Base-by-base conservation (phyloP, 2,888 invertebrate species). In the Andrena haemorrhoa region DNA sequence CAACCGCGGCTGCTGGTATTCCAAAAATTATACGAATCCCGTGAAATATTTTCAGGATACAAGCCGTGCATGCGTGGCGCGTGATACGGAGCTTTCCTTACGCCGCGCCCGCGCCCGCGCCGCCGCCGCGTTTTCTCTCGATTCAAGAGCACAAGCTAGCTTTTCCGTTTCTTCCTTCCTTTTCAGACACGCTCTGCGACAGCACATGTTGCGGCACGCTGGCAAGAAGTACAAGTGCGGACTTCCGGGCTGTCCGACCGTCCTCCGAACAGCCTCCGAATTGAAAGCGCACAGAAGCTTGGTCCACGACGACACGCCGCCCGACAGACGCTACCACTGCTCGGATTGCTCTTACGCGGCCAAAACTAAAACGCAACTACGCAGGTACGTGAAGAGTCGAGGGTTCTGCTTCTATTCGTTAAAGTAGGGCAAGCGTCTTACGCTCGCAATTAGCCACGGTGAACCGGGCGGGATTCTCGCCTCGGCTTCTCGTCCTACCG, bases 321-420 rank as follows among this genome's bases (percentile, higher is more conserved):
- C 94, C 5, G 94, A 94, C 68, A 95, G 95, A 88, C 94, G 94
- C 76, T 96, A 95, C 90, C 94, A 95, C 61, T 98, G 98, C 91
- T 93, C 95, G 35, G 94, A 95, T 10, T 95, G 94, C 79, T 69
- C 89, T 16, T 94, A 94, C 79, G 90, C 92, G 3, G 91, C 93
- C 6, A 94, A 94, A 84, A 94, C 94, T 20, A 93, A 90, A 68
- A 90, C 89, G 4, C 94, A 94, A 71, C 92, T 96, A 33, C 93
- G 92, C 56, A 95, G 95, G 96, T 96, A 92, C 91, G 90, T 75
- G 20, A 20, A 23, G 20, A 4, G 1, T 20, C 58, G 58, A 51
- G 53, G 35, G 20, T 23, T 4, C 35, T 26, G 16, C n/a, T 3
- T 1, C 12, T 3, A 29, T 31, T 12, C 35, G 63, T 35, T 63